phyloP scores from a whole-genome alignment of 2,113 vertebrate genomes.

The Xiphias gladius region DNA sequence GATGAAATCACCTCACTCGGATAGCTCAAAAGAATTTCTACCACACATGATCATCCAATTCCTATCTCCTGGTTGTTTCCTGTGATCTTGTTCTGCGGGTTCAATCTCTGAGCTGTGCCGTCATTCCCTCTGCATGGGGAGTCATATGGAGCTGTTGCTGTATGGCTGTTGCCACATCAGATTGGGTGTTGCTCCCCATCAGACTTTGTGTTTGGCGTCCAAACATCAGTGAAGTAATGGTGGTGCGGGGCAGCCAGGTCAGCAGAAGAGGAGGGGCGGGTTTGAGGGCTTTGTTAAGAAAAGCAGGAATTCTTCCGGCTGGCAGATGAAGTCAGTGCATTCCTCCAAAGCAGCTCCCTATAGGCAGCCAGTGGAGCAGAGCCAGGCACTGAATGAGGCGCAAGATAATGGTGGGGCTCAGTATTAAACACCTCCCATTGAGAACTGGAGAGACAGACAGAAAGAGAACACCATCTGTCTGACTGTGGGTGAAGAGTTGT shows the following conservation, averaged over 20 bases:
- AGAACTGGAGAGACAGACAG: constrained; percentile 40
- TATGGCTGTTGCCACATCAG: constrained; percentile 73
- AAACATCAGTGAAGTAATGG: constrained; percentile 64
- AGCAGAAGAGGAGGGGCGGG: constrained; percentile 26
- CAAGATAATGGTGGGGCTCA: constrained; percentile 66
- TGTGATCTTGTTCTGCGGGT: constrained; percentile 23
- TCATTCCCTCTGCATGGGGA: constrained; percentile 28
- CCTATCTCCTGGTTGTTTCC: constrained; percentile 2
- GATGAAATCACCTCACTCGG: constrained; percentile 8
- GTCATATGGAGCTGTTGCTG: constrained; percentile 62
- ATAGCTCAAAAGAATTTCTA: constrained; percentile 29
- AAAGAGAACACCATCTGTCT: constrained; percentile 77
- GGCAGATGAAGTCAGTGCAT: constrained; percentile 83
- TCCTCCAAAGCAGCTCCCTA: constrained; percentile 76
- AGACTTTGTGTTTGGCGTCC: constrained; percentile 65
- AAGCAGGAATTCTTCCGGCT: constrained; percentile 70
- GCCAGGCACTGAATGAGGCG: constrained; percentile 71
- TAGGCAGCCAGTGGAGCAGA: constrained; percentile 72
- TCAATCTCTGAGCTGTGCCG: background rate
- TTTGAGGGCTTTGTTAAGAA: constrained; percentile 66
- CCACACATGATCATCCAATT: constrained; percentile 37
- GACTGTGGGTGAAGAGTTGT: constrained; percentile 59
- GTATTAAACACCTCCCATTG: constrained; percentile 65
- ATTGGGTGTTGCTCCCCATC: constrained; percentile 49
- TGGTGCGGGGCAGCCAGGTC: constrained; percentile 55